A percentile compares a stretch with the other conserved stretches of the same genome.
These are phyloP conservation scores for Brienomyrus longianalis DNA, from an alignment of 2,113 vertebrate species.

Conservation along the genomic window DNA sequence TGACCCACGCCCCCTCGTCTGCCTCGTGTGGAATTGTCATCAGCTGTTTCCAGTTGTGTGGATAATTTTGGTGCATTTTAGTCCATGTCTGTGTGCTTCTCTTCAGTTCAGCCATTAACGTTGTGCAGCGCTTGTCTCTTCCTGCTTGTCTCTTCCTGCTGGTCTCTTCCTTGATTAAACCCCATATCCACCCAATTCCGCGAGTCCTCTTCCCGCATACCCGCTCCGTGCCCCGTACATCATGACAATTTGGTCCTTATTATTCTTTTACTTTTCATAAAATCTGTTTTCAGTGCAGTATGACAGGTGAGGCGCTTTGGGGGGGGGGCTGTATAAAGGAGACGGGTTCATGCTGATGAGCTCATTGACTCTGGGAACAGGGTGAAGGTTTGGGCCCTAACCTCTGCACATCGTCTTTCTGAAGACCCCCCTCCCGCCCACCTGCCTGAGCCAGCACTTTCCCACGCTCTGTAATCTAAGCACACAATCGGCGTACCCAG, in stretches of 20 bases:
- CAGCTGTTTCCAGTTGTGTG: too few relatives aligned
- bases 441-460: not conserved
- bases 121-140: too few relatives aligned
- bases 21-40: too few relatives aligned
- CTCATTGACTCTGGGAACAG: not conserved
- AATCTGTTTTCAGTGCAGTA: not conserved
- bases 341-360: not conserved
- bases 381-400: not conserved
- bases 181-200: too few relatives aligned
- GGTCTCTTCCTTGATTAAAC: too few relatives aligned
- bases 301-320: not conserved
- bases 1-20: too few relatives aligned
- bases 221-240: too few relatives aligned
- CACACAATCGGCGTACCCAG: not conserved
- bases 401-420: not conserved
- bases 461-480: not conserved
- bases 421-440: not conserved
- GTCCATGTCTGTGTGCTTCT: too few relatives aligned
- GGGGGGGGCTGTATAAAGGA: not conserved
- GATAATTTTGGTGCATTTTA: too few relatives aligned
- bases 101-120: too few relatives aligned
- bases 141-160: too few relatives aligned
- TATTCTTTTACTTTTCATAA: not conserved
- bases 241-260: not conserved
- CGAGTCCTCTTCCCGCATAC: too few relatives aligned